These are phyloP conservation scores for Yponomeuta cagnagella DNA, from an alignment of 2,888 invertebrate genomes.

Conservation along the genomic window DNA sequence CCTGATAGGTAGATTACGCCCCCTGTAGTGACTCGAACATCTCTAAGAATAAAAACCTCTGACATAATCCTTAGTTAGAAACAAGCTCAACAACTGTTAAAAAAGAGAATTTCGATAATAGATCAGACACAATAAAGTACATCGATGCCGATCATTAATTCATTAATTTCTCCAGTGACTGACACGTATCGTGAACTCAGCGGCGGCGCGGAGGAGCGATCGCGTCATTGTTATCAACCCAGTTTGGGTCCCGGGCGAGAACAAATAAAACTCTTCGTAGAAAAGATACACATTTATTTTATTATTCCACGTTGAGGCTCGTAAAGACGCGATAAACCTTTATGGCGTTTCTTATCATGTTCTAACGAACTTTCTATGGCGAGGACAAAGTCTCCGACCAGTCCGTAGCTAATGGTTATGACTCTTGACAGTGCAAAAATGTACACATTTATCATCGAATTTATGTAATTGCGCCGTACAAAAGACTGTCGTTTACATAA, in stretches of 20 bases:
- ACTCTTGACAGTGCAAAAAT: slow-evolving; percentile 11
- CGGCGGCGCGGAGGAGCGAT: slow-evolving; percentile 41
- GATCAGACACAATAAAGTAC: too few species aligned
- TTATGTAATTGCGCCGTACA: slow-evolving; percentile 7
- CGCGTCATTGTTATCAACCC: slow-evolving; percentile 69
- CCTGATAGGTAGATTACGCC: too few species aligned
- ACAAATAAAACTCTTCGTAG: slow-evolving; percentile 70
- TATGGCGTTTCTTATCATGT: slow-evolving; percentile 60
- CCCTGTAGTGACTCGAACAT: too few species aligned
- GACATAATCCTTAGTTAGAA: not conserved
- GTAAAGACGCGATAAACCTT: slow-evolving; percentile 60
- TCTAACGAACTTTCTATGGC: slow-evolving; percentile 58
- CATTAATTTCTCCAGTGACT: not conserved
- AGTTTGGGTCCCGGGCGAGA: slow-evolving; percentile 63
- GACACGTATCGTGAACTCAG: slow-evolving; percentile 16
- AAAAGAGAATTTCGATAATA: too few species aligned
- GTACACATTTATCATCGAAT: not conserved
- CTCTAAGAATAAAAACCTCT: too few species aligned
- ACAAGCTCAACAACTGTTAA: too few species aligned
- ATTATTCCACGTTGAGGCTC: slow-evolving; percentile 56
- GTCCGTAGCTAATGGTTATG: slow-evolving; percentile 8
- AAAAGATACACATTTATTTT: slow-evolving; percentile 68
- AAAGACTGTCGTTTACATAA: slow-evolving; percentile 12
- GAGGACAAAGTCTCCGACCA: not conserved
- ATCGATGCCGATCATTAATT: not conserved